Evolutionary conservation across 92 coral and sea anemone species (phyloP).

Genomic region (Galaxea fascicularis): DNA sequence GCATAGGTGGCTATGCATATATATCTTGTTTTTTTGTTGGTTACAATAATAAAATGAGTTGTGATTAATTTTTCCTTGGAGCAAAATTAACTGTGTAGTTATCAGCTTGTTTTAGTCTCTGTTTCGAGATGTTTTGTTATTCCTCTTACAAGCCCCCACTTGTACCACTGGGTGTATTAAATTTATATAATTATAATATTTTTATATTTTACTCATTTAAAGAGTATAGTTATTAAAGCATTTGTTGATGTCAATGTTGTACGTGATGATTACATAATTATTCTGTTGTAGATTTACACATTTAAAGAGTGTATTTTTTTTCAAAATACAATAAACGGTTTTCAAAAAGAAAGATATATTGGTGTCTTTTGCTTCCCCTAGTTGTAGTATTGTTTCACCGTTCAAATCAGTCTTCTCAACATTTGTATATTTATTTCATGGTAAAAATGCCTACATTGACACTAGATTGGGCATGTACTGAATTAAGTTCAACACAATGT

Average conservation of each 20-base stretch:
- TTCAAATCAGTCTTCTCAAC: background rate
- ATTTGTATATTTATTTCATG: background rate
- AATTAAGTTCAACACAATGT: background rate
- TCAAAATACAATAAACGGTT: background rate
- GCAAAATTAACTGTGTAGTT: background rate
- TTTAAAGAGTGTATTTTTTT: background rate
- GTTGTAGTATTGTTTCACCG: background rate
- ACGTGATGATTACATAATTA: background rate
- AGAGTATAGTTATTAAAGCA: constrained; percentile 1
- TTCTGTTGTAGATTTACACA: constrained; percentile 2
- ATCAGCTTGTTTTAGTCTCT: background rate
- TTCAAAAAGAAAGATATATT: background rate
- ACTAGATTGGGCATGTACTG: background rate
- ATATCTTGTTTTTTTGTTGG: background rate
- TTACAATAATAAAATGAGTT: background rate
- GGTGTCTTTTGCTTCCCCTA: constrained; percentile 3
- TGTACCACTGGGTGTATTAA: background rate
- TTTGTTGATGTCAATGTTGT: constrained; percentile 7
- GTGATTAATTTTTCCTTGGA: constrained; percentile 3
- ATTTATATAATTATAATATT: too few relatives aligned
- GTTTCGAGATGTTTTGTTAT: background rate
- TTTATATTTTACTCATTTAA: background rate
- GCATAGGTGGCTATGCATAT: background rate
- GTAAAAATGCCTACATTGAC: background rate
- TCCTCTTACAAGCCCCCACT: background rate